phyloP scores from a whole-genome alignment of 2,797 vertebrate genomes.

The Fringilla coelebs region DNA sequence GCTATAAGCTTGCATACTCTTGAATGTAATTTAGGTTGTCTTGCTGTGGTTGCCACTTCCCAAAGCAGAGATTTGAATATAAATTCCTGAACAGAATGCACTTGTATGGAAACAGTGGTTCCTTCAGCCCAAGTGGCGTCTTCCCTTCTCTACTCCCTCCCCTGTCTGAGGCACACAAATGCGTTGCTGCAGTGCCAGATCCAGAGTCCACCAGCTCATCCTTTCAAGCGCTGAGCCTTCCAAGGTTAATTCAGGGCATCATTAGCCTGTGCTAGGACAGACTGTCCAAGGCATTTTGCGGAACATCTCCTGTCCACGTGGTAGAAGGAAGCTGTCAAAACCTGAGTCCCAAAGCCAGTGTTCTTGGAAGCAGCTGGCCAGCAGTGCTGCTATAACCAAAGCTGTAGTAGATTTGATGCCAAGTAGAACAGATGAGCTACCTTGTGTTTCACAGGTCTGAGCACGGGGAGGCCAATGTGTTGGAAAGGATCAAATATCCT shows the following conservation, averaged over 20 bases:
- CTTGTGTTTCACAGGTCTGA: neutral
- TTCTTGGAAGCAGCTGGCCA: conserved; percentile 21
- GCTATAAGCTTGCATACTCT: neutral
- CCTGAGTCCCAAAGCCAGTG: neutral
- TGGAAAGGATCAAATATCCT: neutral
- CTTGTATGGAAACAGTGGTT: neutral
- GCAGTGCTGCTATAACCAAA: neutral
- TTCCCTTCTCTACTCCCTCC: neutral
- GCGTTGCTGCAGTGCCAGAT: neutral
- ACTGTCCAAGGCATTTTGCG: neutral
- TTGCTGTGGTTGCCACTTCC: neutral
- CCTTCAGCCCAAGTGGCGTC: neutral
- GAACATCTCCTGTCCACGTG: neutral
- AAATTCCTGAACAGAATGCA: neutral
- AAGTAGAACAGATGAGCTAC: neutral
- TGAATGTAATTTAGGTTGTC: neutral
- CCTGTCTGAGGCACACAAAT: neutral
- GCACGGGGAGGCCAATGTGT: neutral
- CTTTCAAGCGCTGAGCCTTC: neutral
- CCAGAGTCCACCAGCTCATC: neutral
- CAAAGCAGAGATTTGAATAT: neutral
- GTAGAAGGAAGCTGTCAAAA: neutral
- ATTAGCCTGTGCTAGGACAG: neutral
- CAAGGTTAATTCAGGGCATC: neutral
- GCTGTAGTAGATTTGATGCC: neutral